These are phyloP conservation scores for Sebastes ruberrimus DNA, from an alignment of 2,797 vertebrate species.

Conservation along the genomic window DNA sequence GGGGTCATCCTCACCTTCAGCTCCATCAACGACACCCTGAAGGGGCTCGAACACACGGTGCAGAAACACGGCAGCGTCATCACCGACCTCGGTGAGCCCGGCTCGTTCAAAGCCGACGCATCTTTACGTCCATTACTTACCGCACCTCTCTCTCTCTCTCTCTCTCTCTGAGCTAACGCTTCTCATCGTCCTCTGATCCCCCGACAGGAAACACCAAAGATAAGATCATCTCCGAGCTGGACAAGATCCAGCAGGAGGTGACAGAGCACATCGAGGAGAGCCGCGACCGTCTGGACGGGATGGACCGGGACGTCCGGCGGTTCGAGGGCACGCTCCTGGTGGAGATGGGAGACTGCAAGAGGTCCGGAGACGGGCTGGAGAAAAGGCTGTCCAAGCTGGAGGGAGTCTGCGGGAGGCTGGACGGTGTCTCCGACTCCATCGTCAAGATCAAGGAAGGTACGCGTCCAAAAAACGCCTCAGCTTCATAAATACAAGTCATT, in stretches of 20 bases:
- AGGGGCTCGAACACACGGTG: conserved; percentile 87
- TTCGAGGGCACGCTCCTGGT: conserved; percentile 76
- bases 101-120: not conserved
- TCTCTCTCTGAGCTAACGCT: too few relatives aligned
- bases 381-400: conserved; percentile 91
- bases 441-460: conserved; percentile 81
- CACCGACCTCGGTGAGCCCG: conserved; percentile 81
- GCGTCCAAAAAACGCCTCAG: not conserved
- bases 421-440: conserved; percentile 86
- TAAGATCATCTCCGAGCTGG: conserved; percentile 92
- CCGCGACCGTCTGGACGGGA: conserved; percentile 79
- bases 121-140: too few relatives aligned
- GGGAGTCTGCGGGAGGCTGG: conserved; percentile 87
- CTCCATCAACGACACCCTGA: conserved; percentile 90
- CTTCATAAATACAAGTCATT: too few relatives aligned
- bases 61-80: conserved; percentile 90
- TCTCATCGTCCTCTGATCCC: not conserved
- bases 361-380: conserved; percentile 84
- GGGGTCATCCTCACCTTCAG: conserved; percentile 89
- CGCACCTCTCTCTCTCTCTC: too few relatives aligned
- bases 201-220: conserved; percentile 85
- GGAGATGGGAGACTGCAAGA: conserved; percentile 81
- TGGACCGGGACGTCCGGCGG: conserved; percentile 79
- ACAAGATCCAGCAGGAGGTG: conserved; percentile 90
- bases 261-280: conserved; percentile 86